A percentile compares a stretch with the other conserved stretches of the same genome.
Evolutionary conservation across 2,797 vertebrate species (phyloP).

Genomic region (Lacerta bilineata): DNA sequence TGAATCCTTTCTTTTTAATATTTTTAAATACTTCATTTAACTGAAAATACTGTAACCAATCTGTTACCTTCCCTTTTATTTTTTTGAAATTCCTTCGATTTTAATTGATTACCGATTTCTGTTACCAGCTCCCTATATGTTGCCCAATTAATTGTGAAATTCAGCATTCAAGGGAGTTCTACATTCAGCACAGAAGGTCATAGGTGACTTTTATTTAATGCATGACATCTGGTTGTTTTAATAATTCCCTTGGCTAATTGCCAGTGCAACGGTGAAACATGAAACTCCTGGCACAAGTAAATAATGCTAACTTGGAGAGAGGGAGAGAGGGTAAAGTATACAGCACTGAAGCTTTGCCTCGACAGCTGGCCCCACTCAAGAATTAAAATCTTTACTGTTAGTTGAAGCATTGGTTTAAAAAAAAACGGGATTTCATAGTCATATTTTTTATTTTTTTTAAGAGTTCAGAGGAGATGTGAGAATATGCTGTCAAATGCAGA

Average conservation of each 20-base stretch:
- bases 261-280: conserved; percentile 63
- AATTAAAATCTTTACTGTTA: conserved; percentile 20
- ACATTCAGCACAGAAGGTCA: conserved; percentile 54
- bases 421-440: conserved; percentile 14
- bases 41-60: too few species aligned
- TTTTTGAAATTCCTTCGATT: too few species aligned
- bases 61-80: too few species aligned
- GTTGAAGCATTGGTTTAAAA: background rate
- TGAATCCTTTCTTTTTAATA: too few species aligned
- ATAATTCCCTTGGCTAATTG: conserved; percentile 73
- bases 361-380: conserved; percentile 51
- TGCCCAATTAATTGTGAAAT: conserved; percentile 18
- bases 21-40: too few species aligned
- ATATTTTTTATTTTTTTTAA: background rate
- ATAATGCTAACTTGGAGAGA: background rate
- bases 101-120: too few species aligned
- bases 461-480: background rate
- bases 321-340: conserved; percentile 55
- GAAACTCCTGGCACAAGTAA: conserved; percentile 57
- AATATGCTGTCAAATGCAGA: background rate
- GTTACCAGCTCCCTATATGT: too few species aligned
- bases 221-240: conserved; percentile 68
- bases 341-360: conserved; percentile 49
- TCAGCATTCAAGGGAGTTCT: conserved; percentile 47
- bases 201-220: conserved; percentile 74